Percentiles rank a stretch among this genome's conserved stretches.
Evolutionary conservation across 2,113 vertebrate genomes (phyloP).

Genomic region (Struthio camelus): DNA sequence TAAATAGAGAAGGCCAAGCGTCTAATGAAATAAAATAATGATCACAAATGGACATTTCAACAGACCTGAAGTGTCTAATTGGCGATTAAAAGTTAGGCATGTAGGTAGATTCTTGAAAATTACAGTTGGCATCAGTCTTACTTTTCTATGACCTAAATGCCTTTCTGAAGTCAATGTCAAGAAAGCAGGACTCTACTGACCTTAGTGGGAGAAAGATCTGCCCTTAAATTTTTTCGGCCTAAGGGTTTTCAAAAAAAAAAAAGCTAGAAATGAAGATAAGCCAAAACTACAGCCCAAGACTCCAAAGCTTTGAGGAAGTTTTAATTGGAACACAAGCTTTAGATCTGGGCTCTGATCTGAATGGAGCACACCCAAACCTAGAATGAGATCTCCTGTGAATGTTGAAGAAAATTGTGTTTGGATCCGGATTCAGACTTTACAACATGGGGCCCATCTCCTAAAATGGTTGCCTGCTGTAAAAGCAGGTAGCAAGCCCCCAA

Average conservation of each 20-base stretch:
- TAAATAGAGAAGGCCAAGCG: not conserved
- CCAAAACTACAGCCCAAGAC: not conserved
- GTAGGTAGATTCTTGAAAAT: not conserved
- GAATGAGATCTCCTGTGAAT: not conserved
- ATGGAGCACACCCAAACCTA: not conserved
- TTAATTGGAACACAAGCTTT: not conserved
- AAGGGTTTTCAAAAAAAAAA: not conserved
- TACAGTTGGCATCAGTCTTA: not conserved
- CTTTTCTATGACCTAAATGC: not conserved
- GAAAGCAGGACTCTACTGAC: not conserved
- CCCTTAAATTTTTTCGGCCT: not conserved
- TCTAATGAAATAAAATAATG: not conserved
- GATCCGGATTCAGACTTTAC: not conserved
- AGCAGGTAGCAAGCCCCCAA: not conserved
- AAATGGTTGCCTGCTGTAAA: not conserved
- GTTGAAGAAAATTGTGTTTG: not conserved
- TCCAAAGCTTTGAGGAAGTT: not conserved
- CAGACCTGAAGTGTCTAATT: not conserved
- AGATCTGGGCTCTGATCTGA: not conserved
- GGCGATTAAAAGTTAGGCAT: not conserved
- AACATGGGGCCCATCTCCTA: not conserved
- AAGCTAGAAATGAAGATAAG: not conserved
- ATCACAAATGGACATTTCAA: not conserved
- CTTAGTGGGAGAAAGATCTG: not conserved
- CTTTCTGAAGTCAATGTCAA: not conserved